Conservation (phyloP, 2,113 vertebrate species). For the Calonectris borealis region DNA sequence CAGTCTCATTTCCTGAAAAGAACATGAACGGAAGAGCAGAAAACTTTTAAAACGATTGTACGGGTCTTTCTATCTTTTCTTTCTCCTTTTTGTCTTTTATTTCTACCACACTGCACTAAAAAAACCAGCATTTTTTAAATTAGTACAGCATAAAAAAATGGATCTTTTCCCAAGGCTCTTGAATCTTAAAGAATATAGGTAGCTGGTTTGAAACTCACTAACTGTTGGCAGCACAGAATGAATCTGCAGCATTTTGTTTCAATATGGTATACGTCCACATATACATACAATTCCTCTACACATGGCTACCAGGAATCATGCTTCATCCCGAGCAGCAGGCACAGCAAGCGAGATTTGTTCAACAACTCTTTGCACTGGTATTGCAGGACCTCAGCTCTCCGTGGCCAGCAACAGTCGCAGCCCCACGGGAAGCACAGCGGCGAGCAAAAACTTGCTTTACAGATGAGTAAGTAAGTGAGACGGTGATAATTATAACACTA, state of each 20-base stretch:
- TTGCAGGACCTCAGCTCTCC: neutral
- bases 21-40: neutral
- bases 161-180: neutral
- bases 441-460: neutral
- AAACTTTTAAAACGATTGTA: neutral
- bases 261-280: neutral
- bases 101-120: neutral
- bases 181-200: neutral
- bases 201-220: neutral
- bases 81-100: neutral
- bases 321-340: neutral
- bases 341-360: neutral
- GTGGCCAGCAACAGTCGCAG: neutral
- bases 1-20: conserved; percentile 21
- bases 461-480: conserved; percentile 46
- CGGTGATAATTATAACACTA: neutral
- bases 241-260: neutral
- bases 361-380: neutral
- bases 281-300: neutral
- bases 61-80: neutral
- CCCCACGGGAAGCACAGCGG: neutral
- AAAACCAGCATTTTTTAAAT: neutral
- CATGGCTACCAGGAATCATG: neutral
- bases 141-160: neutral
- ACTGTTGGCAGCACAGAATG: neutral